Base-by-base conservation (phyloP, 2,888 invertebrate genomes). In the Exephanes ischioxanthus region DNA sequence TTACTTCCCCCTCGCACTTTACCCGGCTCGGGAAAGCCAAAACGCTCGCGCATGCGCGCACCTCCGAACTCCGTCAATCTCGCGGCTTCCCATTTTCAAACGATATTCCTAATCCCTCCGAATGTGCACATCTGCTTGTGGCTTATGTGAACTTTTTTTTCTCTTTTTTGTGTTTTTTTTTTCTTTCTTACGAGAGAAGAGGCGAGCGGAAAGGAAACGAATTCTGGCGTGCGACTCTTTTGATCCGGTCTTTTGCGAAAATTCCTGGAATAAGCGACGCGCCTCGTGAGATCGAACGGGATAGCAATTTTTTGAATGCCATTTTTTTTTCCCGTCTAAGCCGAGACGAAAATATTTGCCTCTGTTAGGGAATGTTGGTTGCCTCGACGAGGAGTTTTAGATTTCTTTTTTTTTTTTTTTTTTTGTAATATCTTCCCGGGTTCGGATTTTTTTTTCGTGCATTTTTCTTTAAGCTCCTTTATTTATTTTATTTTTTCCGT, bases 401-500 rank as follows among this genome's bases (percentile, higher is more conserved):
- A 14, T 16, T 45, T 41, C 1, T 41, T 73, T 37, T 33, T 37
- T 9, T 37, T 9, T 37, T 9, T 33, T 33, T 33, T 7, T 33
- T 26, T n/a, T 58, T 16, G 30, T 6, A 37, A 53, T 11, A 37
- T 41, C 22, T 22, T 48, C 45, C 66, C 33, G 14, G 26, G 55
- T 61, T 19, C 30, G 45, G 14, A 58, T 48, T 37, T 58, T 22
- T 61, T 58, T 22, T 6, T 30, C 14, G 48, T 2, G 67, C n/a
- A 2, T 66, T 41, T 67, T 55, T 58, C 53, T 53, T 30, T 53
- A 37, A 11, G 37, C 53, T 73, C 26, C 11, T 63, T 63, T 22
- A 22, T 51, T 33, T 7, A 75, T 61, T 76, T 58, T 68, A 70
- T 76, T 45, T 63, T 45, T 78, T 73, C 7, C 22, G 19, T 33